Conservation (phyloP, 1,140 invertebrate species). For the Cherax destructor region DNA sequence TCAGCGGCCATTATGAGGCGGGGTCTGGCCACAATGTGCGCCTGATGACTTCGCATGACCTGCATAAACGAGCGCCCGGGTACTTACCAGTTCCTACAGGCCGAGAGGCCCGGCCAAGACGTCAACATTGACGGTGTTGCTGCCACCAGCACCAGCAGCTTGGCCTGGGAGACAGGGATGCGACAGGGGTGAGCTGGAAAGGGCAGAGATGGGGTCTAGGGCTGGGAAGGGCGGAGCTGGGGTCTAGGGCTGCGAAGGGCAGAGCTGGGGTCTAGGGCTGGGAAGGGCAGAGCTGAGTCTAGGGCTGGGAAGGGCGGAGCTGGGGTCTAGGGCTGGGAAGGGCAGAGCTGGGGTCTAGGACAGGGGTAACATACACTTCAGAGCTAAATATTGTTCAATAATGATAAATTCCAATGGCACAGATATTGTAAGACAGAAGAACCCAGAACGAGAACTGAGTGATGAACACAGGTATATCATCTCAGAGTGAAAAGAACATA, state of each 20-base stretch:
- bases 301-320: neutral
- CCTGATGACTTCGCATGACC: slow-evolving; percentile 70
- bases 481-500: too few relatives aligned
- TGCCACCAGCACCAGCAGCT: neutral
- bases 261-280: neutral
- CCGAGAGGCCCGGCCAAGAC: slow-evolving; percentile 15
- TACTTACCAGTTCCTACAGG: slow-evolving; percentile 51
- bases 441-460: too few relatives aligned
- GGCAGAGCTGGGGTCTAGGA: neutral
- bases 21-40: slow-evolving; percentile 64
- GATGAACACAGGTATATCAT: too few relatives aligned
- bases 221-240: neutral
- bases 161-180: neutral
- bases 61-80: slow-evolving; percentile 64
- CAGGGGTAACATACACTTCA: too few relatives aligned
- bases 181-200: neutral
- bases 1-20: slow-evolving; percentile 68
- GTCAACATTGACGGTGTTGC: neutral
- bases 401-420: too few relatives aligned
- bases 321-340: neutral
- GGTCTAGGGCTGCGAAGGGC: neutral
- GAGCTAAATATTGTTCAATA: too few relatives aligned
- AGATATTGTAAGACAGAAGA: too few relatives aligned
- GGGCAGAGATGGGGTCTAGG: neutral
- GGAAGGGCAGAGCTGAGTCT: neutral